These are phyloP conservation scores for Apis cerana DNA, from an alignment of 1,140 invertebrate species.

Conservation along the genomic window DNA sequence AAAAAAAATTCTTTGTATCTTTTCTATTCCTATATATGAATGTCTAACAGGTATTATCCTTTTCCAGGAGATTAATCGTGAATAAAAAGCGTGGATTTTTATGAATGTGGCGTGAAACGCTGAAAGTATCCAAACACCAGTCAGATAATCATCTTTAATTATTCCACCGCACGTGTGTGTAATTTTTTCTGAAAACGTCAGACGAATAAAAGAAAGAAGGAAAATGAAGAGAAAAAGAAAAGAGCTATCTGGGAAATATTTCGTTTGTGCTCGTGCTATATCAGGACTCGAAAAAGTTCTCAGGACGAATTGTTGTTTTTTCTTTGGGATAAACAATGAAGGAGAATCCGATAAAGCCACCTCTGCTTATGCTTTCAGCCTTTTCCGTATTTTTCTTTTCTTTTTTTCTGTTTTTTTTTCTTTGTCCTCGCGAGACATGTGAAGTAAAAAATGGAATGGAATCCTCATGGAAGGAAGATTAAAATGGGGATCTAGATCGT, in stretches of 20 bases:
- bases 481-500: slow-evolving; percentile 23
- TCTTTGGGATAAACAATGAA: slow-evolving; percentile 31
- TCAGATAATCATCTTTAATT: slow-evolving; percentile 64
- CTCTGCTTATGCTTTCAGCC: slow-evolving; percentile 11
- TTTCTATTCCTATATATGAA: background rate
- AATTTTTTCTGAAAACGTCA: slow-evolving; percentile 35
- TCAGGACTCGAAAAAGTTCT: slow-evolving; percentile 1
- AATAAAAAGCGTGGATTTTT: background rate
- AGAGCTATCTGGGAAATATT: background rate
- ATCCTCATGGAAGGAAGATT: slow-evolving; percentile 11
- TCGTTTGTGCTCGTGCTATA: background rate
- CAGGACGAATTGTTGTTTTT: slow-evolving; percentile 20
- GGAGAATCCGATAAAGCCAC: slow-evolving; percentile 46
- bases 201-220: background rate
- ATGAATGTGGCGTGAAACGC: slow-evolving; percentile 12
- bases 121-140: slow-evolving; percentile 32
- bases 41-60: background rate
- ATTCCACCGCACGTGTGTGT: slow-evolving; percentile 10
- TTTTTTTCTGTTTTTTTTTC: background rate
- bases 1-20: background rate
- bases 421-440: slow-evolving; percentile 14
- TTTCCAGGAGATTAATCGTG: slow-evolving; percentile 11
- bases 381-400: slow-evolving; percentile 20
- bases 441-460: background rate
- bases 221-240: background rate